A percentile compares a stretch with the other conserved stretches of the same genome.
Evolutionary conservation across 2,888 invertebrate genomes (phyloP).

Genomic region (Apamea sordens): DNA sequence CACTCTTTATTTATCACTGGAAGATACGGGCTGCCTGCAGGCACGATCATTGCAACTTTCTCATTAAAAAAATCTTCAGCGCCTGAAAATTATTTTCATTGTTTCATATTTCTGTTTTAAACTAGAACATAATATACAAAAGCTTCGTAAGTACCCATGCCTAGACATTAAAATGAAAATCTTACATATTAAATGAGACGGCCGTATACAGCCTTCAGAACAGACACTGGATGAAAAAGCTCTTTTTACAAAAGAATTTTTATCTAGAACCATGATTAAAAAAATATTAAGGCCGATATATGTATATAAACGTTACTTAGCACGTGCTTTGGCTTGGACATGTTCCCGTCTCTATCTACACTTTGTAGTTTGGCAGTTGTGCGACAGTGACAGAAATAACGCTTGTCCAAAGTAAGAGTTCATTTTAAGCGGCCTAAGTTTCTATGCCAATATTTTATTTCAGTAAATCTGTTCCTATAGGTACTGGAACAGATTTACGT

Average conservation of each 20-base stretch:
- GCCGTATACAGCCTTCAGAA: background rate
- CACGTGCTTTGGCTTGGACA: background rate
- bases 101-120: slow-evolving; percentile 17
- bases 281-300: background rate
- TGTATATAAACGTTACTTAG: background rate
- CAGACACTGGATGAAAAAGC: background rate
- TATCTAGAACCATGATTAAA: background rate
- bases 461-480: too few relatives aligned
- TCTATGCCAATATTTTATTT: background rate
- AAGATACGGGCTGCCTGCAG: slow-evolving; percentile 94
- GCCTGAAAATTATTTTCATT: slow-evolving; percentile 83
- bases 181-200: background rate
- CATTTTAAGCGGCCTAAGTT: background rate
- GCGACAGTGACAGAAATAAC: background rate
- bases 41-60: slow-evolving; percentile 94
- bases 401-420: background rate
- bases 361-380: background rate
- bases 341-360: background rate
- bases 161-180: background rate
- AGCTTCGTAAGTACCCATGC: background rate
- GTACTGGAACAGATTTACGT: too few relatives aligned
- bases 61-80: slow-evolving; percentile 95
- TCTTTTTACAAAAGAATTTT: background rate
- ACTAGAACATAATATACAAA: background rate
- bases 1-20: slow-evolving; percentile 94